Evolutionary conservation across 53 echinoderm and acorn worm genomes (phyloP), one percentile per base, ranked within the genome.

Genomic region (Paracentrotus lividus): DNA sequence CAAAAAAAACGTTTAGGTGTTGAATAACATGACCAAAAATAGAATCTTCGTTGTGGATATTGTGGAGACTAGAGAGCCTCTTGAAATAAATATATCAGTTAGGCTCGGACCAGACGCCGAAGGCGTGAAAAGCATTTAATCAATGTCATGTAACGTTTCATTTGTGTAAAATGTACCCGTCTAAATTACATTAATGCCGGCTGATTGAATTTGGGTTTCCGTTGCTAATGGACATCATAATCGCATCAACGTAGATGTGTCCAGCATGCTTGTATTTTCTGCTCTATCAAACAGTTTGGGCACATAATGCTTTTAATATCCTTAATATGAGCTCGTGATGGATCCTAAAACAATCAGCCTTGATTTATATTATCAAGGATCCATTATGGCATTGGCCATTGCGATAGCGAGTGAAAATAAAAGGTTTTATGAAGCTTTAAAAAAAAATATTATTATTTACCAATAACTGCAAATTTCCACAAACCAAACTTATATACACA

Each of bases 121-220:
- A 64, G 31, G 64, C 64, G 31, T 1, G 72, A 72, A 72, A 38
- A 72, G n/a, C 64, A 64, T 72, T 38, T 34, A 16, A 34, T 72
- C 72, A 26, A 72, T 72, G 36, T 72, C 36, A 72, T 72, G 72
- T 72, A 38, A 72, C 36, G 36, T 72, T 72, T 72, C 20, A 72
- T 72, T 72, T 10, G 38, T 5, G 72, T 18, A 38, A 72, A 72
- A 72, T 72, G 72, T 40, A 72, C 31, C 64, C 64, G 31, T 36
- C 32, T 18, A 20, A 72, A 72, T 72, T 36, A 40, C 72, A 72
- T 36, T 72, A 72, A 20, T 36, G 72, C 20, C 64, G 36, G 16
- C 20, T 0, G 40, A 72, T 40, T 40, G 36, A 40, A 72, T 34
- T 18, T 18, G 72, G 72, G 40, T 72, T 40, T 72, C 29, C 64